phyloP scores from a whole-genome alignment of 2,888 invertebrate genomes.

The Drosophila limbata region DNA sequence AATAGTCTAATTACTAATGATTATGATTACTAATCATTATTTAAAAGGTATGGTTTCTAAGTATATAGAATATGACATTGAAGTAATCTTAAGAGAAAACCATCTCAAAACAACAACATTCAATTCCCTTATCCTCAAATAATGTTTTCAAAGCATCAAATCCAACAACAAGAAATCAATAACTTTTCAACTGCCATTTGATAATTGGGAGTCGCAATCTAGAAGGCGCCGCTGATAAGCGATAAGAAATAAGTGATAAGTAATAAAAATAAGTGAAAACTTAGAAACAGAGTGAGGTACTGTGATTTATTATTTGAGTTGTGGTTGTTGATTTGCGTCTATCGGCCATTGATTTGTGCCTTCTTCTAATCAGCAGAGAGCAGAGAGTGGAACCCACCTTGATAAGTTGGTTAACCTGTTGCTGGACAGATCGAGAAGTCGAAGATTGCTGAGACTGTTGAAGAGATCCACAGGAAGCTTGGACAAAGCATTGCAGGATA shows the following conservation, averaged over 20 bases:
- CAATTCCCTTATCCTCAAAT: neutral
- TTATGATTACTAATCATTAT: too few relatives aligned
- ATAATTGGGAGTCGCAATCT: conserved; percentile 12
- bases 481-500: conserved; percentile 36
- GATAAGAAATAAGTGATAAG: conserved; percentile 11
- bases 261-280: conserved; percentile 1
- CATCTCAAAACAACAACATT: neutral
- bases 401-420: conserved; percentile 88
- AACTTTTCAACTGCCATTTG: conserved; percentile 5
- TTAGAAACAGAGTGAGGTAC: neutral
- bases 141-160: neutral
- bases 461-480: conserved; percentile 52
- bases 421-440: conserved; percentile 87
- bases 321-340: neutral
- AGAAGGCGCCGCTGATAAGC: conserved; percentile 20
- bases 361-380: conserved; percentile 39
- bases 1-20: too few relatives aligned
- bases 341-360: conserved; percentile 1
- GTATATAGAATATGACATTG: too few relatives aligned
- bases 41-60: too few relatives aligned
- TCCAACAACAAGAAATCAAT: conserved; percentile 1
- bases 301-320: conserved; percentile 13
- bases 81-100: neutral
- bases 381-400: conserved; percentile 85
- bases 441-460: conserved; percentile 86